These are phyloP conservation scores for Calliopsis andreniformis DNA, from an alignment of 1,140 invertebrate species.

Conservation along the genomic window DNA sequence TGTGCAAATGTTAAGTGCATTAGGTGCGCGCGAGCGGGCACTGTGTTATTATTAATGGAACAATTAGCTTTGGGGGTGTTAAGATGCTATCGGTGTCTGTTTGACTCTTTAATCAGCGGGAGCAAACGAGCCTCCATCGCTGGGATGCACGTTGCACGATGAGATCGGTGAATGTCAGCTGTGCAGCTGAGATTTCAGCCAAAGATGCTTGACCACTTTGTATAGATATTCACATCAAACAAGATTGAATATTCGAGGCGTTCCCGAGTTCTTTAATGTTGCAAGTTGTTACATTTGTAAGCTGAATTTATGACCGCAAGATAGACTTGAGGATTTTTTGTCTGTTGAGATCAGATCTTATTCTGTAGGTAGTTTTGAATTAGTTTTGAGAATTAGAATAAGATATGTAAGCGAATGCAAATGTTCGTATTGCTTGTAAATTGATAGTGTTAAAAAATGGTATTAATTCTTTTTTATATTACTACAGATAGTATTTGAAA, in stretches of 20 bases:
- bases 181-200: not conserved
- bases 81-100: constrained; percentile 44
- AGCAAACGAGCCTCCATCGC: not conserved
- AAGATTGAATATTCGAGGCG: not conserved
- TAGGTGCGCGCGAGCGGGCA: not conserved
- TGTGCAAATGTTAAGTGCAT: constrained; percentile 9
- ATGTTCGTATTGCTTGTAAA: no score
- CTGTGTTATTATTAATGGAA: constrained; percentile 42
- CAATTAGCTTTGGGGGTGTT: constrained; percentile 41
- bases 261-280: no score
- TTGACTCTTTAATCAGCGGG: constrained; percentile 39
- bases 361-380: no score
- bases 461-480: no score
- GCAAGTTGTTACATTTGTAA: no score
- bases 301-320: no score
- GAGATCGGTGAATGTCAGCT: constrained; percentile 37
- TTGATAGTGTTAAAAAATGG: no score
- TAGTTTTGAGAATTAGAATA: no score
- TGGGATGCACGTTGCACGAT: not conserved
- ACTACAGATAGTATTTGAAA: no score
- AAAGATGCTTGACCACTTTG: not conserved
- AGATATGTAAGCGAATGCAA: no score
- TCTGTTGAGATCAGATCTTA: no score
- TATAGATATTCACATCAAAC: not conserved
- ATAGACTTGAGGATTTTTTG: no score